These are phyloP conservation scores for Ceratosolen fusciceps DNA, from an alignment of 1,140 invertebrate genomes.

Conservation along the genomic window DNA sequence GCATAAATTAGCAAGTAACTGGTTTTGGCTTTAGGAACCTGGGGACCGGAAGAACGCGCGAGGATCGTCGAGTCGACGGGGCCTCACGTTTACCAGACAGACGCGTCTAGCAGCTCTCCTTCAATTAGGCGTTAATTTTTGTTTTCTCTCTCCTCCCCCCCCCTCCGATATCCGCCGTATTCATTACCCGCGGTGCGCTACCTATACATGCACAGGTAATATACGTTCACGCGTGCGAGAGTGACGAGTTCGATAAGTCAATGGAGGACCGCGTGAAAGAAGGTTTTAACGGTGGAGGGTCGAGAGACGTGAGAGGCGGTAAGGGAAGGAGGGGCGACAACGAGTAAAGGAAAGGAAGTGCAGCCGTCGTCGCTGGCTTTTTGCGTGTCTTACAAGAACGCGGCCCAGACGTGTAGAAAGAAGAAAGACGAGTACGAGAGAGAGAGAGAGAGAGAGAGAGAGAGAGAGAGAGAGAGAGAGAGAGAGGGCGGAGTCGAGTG, in stretches of 20 bases:
- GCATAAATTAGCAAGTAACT: conserved; percentile 16
- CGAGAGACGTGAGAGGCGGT: not conserved
- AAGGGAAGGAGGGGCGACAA: not conserved
- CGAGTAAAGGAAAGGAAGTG: not conserved
- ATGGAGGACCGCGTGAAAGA: conserved; percentile 24
- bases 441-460: too few species aligned
- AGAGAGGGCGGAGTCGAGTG: not conserved
- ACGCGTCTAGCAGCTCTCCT: not conserved
- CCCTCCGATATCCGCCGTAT: not conserved
- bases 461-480: not conserved
- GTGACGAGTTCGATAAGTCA: conserved; percentile 43
- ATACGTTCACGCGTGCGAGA: conserved; percentile 15
- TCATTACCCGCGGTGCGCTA: too few species aligned
- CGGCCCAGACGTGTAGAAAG: too few species aligned
- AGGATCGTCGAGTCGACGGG: not conserved
- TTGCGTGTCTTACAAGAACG: conserved; percentile 8
- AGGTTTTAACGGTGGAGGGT: not conserved
- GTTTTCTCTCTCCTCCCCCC: not conserved
- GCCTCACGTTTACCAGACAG: not conserved
- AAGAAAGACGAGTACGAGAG: too few species aligned
- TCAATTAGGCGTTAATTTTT: not conserved
- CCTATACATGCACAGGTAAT: not conserved
- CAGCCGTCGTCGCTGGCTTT: conserved; percentile 21
- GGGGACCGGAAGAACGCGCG: not conserved
- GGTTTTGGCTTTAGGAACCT: not conserved